phyloP scores from a whole-genome alignment of 2,888 invertebrate genomes.

The Patella caerulea region DNA sequence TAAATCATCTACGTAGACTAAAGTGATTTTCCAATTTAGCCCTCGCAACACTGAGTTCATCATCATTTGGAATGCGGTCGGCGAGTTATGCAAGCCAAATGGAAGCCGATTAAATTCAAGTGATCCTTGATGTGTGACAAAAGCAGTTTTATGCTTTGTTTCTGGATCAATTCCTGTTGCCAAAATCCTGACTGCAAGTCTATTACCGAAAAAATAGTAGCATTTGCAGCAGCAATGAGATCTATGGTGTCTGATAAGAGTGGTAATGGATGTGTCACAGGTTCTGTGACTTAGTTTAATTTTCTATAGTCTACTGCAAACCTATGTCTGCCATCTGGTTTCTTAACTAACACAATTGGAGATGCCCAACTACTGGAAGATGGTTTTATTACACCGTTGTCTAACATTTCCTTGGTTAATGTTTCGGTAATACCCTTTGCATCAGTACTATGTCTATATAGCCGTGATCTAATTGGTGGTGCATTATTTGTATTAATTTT shows the following conservation, averaged over 20 bases:
- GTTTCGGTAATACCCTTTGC: background rate
- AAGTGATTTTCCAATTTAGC: conserved; percentile 21
- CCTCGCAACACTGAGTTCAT: conserved; percentile 16
- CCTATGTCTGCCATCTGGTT: too few relatives aligned
- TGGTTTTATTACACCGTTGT: background rate
- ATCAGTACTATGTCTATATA: background rate
- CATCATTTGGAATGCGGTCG: background rate
- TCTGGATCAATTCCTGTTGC: conserved; percentile 16
- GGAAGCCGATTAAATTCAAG: conserved; percentile 13
- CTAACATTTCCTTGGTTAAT: background rate
- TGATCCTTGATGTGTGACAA: conserved; percentile 7
- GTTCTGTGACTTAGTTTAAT: too few relatives aligned
- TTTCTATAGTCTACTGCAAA: too few relatives aligned
- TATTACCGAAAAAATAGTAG: background rate
- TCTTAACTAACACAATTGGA: too few relatives aligned
- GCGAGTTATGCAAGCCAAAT: conserved; percentile 15
- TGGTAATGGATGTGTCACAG: too few relatives aligned
- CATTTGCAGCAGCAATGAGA: background rate
- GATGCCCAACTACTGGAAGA: too few relatives aligned
- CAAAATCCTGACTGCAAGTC: conserved; percentile 6
- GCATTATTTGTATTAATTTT: background rate
- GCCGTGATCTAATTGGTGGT: background rate
- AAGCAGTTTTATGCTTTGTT: conserved; percentile 17
- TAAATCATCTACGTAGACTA: conserved; percentile 30
- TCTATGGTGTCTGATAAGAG: too few relatives aligned